phyloP scores from a whole-genome alignment of 2,797 vertebrate genomes.

The Molossus alvarezi region DNA sequence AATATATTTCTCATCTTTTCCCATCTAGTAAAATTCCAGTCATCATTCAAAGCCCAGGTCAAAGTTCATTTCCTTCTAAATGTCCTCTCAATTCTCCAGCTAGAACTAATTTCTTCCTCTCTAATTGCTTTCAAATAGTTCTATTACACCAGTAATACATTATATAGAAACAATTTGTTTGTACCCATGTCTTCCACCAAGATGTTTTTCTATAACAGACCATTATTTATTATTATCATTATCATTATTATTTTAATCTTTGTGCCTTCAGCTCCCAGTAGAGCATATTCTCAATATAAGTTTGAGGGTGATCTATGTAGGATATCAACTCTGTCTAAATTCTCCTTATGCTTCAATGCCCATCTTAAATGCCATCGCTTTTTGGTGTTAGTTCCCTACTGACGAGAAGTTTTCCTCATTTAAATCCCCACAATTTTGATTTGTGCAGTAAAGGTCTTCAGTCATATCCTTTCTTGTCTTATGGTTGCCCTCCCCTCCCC shows the following conservation, averaged over 20 bases:
- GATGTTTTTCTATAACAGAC: neutral
- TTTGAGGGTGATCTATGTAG: neutral
- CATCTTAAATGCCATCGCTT: neutral
- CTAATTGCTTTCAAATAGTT: conserved; percentile 33
- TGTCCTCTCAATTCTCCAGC: conserved; percentile 51
- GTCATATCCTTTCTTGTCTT: neutral
- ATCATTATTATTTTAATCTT: neutral
- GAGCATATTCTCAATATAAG: neutral
- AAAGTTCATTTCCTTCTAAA: conserved; percentile 78
- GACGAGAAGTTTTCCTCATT: neutral
- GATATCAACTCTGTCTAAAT: neutral
- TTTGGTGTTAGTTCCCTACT: neutral
- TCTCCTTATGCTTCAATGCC: neutral
- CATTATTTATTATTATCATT: neutral
- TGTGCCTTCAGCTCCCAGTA: neutral
- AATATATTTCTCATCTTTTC: conserved; percentile 77
- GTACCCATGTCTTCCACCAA: neutral
- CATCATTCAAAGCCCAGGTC: conserved; percentile 70
- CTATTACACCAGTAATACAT: neutral
- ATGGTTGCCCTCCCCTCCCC: fast-evolving
- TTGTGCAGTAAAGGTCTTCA: neutral
- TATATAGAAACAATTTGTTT: conserved; percentile 14
- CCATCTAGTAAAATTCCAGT: conserved; percentile 77
- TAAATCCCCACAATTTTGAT: neutral
- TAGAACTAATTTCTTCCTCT: conserved; percentile 70